Conservation (phyloP, 2,797 vertebrate genomes). For the Lacerta bilineata region DNA sequence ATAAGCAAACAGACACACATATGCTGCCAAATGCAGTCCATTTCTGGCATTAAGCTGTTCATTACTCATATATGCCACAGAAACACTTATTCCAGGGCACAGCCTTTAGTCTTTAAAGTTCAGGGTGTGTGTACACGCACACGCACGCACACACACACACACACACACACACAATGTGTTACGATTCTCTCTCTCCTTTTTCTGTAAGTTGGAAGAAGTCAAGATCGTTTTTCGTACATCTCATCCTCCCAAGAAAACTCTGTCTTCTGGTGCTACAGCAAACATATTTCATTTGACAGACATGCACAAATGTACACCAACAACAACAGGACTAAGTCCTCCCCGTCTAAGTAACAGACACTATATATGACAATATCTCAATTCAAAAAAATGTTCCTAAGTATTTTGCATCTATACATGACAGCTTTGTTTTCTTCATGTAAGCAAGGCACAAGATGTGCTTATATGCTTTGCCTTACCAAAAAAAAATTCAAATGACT, state of each 20-base stretch:
- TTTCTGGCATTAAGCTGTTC: background rate
- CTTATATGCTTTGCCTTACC: constrained; percentile 70
- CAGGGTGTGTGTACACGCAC: background rate
- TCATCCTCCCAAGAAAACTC: constrained; percentile 52
- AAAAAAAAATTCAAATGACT: constrained; percentile 67
- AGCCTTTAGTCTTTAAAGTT: background rate
- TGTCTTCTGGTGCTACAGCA: constrained; percentile 33
- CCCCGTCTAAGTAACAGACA: constrained; percentile 43
- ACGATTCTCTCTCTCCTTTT: constrained; percentile 9
- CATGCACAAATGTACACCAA: constrained; percentile 52
- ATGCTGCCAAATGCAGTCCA: background rate
- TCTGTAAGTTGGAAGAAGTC: constrained; percentile 5
- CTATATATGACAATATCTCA: constrained; percentile 26
- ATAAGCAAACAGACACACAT: background rate
- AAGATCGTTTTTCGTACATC: constrained; percentile 8
- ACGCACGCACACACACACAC: background rate
- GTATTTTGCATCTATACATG: constrained; percentile 60
- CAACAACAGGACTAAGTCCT: constrained; percentile 42
- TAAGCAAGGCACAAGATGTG: constrained; percentile 63
- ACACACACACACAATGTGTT: background rate
- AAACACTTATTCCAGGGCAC: background rate
- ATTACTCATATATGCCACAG: background rate
- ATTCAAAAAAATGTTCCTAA: constrained; percentile 50
- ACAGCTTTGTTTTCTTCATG: constrained; percentile 70
- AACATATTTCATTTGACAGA: constrained; percentile 42